Evolutionary conservation across 2,888 invertebrate genomes (phyloP).

Genomic region (Drosophila phalerata): DNA sequence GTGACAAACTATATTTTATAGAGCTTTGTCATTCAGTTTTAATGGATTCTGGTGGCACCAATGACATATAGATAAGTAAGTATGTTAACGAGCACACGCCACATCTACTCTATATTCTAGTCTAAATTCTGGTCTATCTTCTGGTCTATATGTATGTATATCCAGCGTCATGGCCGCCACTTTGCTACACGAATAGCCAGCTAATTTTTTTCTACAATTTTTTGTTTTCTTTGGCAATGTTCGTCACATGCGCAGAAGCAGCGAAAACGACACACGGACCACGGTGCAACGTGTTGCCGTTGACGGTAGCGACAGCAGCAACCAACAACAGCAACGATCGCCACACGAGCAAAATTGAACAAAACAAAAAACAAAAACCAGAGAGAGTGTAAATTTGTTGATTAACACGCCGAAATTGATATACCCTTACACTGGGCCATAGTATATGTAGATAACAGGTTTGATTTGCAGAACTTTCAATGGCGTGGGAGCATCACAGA

Average conservation of each 20-base stretch:
- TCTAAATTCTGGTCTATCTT: too few species aligned
- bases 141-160: conserved; percentile 22
- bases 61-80: background rate
- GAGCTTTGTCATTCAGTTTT: conserved; percentile 9
- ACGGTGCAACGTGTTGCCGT: conserved; percentile 80
- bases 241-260: conserved; percentile 69
- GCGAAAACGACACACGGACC: conserved; percentile 42
- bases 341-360: conserved; percentile 72
- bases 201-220: conserved; percentile 27
- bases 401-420: conserved; percentile 28
- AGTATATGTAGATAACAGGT: conserved; percentile 25
- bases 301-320: conserved; percentile 68
- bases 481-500: background rate
- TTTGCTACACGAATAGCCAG: conserved; percentile 58
- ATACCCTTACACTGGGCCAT: conserved; percentile 36
- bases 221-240: conserved; percentile 57
- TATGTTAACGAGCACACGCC: conserved; percentile 37
- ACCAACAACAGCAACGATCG: conserved; percentile 59
- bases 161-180: conserved; percentile 69
- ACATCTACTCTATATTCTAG: conserved; percentile 24
- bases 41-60: background rate
- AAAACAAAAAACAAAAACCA: conserved; percentile 32
- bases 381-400: conserved; percentile 37
- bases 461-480: conserved; percentile 12
- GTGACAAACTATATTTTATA: background rate